Conservation (phyloP, 2,888 invertebrate genomes). For the Seira sanloemensis region DNA sequence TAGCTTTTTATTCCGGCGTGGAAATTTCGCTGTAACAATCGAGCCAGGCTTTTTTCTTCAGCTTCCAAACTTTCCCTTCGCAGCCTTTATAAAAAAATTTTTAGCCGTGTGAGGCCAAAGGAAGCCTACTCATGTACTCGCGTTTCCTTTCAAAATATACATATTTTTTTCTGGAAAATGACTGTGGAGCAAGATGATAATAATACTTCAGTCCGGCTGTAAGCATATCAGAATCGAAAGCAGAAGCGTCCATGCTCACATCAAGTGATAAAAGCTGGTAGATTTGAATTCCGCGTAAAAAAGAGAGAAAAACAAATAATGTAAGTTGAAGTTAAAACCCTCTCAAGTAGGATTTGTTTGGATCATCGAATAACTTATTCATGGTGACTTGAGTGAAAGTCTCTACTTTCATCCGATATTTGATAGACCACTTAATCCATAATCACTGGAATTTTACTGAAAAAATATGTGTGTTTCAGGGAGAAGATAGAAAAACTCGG, state of each 20-base stretch:
- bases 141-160: no score
- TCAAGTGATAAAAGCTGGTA: background rate
- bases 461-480: slow-evolving; percentile 76
- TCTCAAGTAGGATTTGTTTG: slow-evolving; percentile 40
- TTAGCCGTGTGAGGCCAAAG: no score
- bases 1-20: background rate
- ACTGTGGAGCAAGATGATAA: no score
- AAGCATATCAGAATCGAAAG: no score
- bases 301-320: background rate
- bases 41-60: no score
- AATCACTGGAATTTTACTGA: slow-evolving; percentile 16
- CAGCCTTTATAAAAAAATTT: no score
- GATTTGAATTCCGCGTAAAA: background rate
- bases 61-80: no score
- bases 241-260: background rate
- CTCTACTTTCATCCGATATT: slow-evolving; percentile 36
- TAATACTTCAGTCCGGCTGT: no score
- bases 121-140: no score
- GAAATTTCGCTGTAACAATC: no score
- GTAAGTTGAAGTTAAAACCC: background rate
- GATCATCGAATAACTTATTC: slow-evolving; percentile 60
- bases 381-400: slow-evolving; percentile 41
- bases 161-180: no score
- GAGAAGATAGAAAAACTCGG: slow-evolving; percentile 89
- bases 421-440: slow-evolving; percentile 36